Conservation (phyloP, 2,113 vertebrate species). For the Chaenogobius annularis region DNA sequence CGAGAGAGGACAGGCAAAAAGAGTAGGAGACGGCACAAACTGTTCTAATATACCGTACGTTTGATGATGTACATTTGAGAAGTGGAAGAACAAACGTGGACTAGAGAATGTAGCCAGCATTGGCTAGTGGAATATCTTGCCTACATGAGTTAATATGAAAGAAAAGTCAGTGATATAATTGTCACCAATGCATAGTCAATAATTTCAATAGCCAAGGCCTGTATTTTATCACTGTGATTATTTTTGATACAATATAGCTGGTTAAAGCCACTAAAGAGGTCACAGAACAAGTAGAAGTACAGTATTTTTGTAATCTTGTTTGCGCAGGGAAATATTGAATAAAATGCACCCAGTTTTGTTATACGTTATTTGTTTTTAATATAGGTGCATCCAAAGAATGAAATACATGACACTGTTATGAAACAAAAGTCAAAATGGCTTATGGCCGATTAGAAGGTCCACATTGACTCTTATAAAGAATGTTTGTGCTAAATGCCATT, state of each 20-base stretch:
- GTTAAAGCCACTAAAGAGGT: not conserved
- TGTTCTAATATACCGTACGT: not conserved
- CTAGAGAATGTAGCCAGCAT: too few relatives aligned
- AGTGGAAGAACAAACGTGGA: too few relatives aligned
- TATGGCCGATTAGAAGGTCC: too few relatives aligned
- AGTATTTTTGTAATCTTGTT: not conserved
- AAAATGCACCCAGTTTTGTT: not conserved
- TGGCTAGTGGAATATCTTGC: too few relatives aligned
- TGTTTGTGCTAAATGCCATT: too few relatives aligned
- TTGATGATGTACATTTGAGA: not conserved
- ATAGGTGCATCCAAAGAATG: not conserved
- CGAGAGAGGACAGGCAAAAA: slow-evolving; percentile 31
- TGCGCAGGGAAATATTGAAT: not conserved
- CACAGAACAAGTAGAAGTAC: too few relatives aligned
- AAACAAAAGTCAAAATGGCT: too few relatives aligned
- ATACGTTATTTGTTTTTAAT: not conserved
- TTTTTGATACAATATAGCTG: not conserved
- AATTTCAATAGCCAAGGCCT: not conserved
- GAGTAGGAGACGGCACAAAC: slow-evolving; percentile 29
- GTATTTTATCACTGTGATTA: not conserved
- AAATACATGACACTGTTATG: too few relatives aligned
- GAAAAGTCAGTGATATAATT: not conserved
- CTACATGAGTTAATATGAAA: too few relatives aligned
- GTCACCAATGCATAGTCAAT: too few relatives aligned
- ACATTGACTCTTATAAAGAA: too few relatives aligned